These are phyloP conservation scores for Latheticus oryzae DNA, from an alignment of 2,888 invertebrate genomes.

Conservation along the genomic window DNA sequence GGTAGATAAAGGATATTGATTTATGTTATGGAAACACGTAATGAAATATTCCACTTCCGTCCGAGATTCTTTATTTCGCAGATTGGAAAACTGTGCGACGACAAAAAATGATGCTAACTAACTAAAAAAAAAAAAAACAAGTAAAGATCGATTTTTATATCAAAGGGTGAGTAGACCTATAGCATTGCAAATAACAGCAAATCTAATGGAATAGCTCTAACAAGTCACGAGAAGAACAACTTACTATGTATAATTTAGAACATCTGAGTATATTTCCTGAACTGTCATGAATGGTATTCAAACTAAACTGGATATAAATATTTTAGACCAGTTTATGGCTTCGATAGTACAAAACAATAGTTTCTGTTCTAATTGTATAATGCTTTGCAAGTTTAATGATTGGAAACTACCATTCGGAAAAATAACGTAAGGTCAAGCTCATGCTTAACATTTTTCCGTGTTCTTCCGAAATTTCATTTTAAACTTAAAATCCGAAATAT, in stretches of 20 bases:
- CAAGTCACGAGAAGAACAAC: slow-evolving; percentile 42
- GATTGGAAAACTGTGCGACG: slow-evolving; percentile 18
- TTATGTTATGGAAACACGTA: slow-evolving; percentile 13
- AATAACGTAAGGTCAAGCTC: slow-evolving; percentile 18
- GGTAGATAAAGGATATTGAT: slow-evolving; percentile 16
- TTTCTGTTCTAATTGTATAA: slow-evolving; percentile 18
- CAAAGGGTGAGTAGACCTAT: too few relatives aligned
- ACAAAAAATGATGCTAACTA: too few relatives aligned
- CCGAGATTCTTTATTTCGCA: slow-evolving; percentile 14
- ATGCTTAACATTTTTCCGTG: slow-evolving; percentile 26
- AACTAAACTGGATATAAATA: slow-evolving; percentile 51
- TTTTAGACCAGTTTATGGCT: slow-evolving; percentile 47
- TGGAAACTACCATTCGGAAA: slow-evolving; percentile 20
- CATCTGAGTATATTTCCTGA: slow-evolving; percentile 42
- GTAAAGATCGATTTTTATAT: slow-evolving; percentile 30
- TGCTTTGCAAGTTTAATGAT: slow-evolving; percentile 26
- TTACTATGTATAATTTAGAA: slow-evolving; percentile 49
- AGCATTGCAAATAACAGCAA: slow-evolving; percentile 14
- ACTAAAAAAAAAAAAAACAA: too few relatives aligned
- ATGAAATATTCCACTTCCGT: slow-evolving; percentile 15
- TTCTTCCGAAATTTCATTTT: slow-evolving; percentile 29
- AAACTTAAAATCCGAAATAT: slow-evolving; percentile 25
- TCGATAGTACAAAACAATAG: slow-evolving; percentile 34
- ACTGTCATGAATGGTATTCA: slow-evolving; percentile 47
- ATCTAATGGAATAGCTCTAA: slow-evolving; percentile 16